Base-by-base conservation (phyloP, 2,888 invertebrate species). In the Ramazzottius varieornatus region DNA sequence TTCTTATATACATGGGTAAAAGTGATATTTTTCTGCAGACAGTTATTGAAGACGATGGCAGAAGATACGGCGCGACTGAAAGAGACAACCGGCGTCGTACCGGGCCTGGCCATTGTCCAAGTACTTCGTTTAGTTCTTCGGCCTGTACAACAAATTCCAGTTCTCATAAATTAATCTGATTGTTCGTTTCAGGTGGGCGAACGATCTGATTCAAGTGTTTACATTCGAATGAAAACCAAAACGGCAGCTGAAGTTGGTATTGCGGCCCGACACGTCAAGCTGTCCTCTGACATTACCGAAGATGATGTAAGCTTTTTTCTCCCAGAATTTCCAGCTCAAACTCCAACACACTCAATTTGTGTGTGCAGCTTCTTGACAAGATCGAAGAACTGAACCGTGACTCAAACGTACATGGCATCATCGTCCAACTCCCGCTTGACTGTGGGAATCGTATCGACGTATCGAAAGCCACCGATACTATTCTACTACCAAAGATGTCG, bases 131-230 rank as follows among this genome's bases (percentile, higher is more conserved):
- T 8, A 40, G 40, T 40, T 40, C 40, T 40, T 13, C 20, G 8
- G 8, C 8, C 20, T 20, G 20, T 40, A 13, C 40, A 8, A 40
- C 40, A 13, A 20, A 40, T 40, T 40, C 20, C 20, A 40, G 8
- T 40, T 40, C 8, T 40, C 40, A 13, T 40, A 40, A 40, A 13
- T 13, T 13, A 13, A 40, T 40, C 20, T 20, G 40, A 20, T 40
- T 40, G 8, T 40, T 20, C 8, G 20, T 40, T 70, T 33, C 86
- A 96, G 82, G 96, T 98, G 67, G 98, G 98, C 16, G 86, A 85
- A 1, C 82, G 94, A 1, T 90, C 91, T 75, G 96, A 98, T 78
- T 96, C 96, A 63, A 94, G 93, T 79, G 93, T 96, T 2, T 98
- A 98, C 78, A 96, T 98, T 73, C 81, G 89, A 40, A 90, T 88